phyloP scores from a whole-genome alignment of 2,113 vertebrate genomes.

The Notechis scutatus region DNA sequence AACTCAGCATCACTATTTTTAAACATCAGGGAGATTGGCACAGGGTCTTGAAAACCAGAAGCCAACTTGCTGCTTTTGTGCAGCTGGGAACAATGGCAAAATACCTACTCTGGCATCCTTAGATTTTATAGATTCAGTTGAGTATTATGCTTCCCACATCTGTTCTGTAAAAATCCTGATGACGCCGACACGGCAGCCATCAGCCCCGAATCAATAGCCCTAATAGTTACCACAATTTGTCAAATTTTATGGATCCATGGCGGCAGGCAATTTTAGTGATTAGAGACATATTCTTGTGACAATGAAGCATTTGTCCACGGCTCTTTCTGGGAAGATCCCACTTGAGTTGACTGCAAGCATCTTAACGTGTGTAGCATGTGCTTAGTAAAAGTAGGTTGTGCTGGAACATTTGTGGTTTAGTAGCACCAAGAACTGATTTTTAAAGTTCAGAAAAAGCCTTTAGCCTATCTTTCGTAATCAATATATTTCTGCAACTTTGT shows the following conservation, averaged over 20 bases:
- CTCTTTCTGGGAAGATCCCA: neutral
- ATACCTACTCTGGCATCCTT: neutral
- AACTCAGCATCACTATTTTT: neutral
- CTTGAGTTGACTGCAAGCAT: neutral
- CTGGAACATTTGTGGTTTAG: neutral
- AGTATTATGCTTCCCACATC: neutral
- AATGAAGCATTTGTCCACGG: neutral
- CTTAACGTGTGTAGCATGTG: too few relatives aligned
- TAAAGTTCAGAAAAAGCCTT: neutral
- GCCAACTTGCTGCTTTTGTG: neutral
- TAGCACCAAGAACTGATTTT: neutral
- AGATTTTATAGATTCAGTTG: neutral
- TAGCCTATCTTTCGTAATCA: neutral
- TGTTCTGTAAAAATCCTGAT: neutral
- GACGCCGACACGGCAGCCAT: neutral
- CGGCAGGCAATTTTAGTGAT: neutral
- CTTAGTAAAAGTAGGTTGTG: neutral
- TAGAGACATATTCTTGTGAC: neutral
- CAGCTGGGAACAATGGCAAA: neutral
- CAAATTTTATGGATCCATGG: neutral
- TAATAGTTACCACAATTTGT: neutral
- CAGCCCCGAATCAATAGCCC: neutral
- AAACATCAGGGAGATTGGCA: neutral
- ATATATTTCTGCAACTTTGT: neutral
- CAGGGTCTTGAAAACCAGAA: neutral